Conservation (phyloP, 1,140 invertebrate genomes). For the Asobara japonica region DNA sequence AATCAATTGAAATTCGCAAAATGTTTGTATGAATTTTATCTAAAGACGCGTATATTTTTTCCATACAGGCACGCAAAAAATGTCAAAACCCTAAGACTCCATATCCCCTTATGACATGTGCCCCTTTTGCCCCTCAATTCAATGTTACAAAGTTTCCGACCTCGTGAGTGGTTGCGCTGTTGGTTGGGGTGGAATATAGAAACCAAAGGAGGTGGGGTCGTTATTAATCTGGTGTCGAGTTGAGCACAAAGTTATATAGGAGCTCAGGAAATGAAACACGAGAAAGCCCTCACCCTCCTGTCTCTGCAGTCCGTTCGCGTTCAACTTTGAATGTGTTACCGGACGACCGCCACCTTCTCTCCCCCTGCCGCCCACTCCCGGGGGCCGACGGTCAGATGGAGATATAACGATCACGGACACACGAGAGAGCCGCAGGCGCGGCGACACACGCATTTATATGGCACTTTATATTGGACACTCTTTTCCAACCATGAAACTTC, state of each 20-base stretch:
- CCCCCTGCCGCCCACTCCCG: slow-evolving; percentile 21
- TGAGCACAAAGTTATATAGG: slow-evolving; percentile 69
- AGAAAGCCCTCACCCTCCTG: slow-evolving; percentile 48
- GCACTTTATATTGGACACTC: slow-evolving; percentile 14
- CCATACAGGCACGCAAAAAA: too few relatives aligned
- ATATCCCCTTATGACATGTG: too few relatives aligned
- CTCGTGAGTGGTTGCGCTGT: not conserved
- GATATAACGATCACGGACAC: slow-evolving; percentile 60
- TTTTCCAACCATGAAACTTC: not conserved
- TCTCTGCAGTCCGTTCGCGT: slow-evolving; percentile 53
- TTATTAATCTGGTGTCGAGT: slow-evolving; percentile 69
- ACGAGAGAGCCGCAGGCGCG: slow-evolving; percentile 47
- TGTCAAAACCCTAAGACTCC: too few relatives aligned
- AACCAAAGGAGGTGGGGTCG: slow-evolving; percentile 44
- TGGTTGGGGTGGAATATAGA: not conserved
- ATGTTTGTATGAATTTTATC: too few relatives aligned
- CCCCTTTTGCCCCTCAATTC: too few relatives aligned
- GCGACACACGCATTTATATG: slow-evolving; percentile 63
- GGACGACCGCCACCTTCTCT: slow-evolving; percentile 45
- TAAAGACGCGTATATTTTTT: too few relatives aligned
- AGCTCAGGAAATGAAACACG: slow-evolving; percentile 69
- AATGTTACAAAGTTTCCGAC: not conserved
- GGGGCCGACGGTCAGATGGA: slow-evolving; percentile 52
- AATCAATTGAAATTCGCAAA: too few relatives aligned
- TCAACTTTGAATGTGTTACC: slow-evolving; percentile 65